These are phyloP conservation scores for Narcine bancroftii DNA, from an alignment of 2,113 vertebrate genomes.

Conservation along the genomic window DNA sequence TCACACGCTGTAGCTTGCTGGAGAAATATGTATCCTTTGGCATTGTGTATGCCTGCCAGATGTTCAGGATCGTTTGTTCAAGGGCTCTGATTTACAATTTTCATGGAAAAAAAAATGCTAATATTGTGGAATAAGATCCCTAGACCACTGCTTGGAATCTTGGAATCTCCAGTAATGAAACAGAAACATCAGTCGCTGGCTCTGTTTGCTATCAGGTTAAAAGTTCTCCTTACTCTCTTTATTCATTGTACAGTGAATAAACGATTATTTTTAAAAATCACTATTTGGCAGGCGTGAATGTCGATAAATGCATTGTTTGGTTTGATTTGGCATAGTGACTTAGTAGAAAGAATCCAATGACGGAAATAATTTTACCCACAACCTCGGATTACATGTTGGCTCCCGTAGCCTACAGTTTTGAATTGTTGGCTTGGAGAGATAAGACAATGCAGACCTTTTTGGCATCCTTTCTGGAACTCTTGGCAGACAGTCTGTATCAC, in stretches of 20 bases:
- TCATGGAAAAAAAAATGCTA: background rate
- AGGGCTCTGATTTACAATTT: background rate
- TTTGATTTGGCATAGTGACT: background rate
- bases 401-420: conserved; percentile 19
- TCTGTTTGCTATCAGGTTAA: background rate
- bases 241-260: background rate
- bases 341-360: conserved; percentile 13
- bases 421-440: conserved; percentile 29
- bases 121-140: background rate
- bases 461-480: background rate
- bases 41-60: background rate
- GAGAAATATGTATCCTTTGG: background rate
- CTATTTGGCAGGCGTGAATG: background rate
- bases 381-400: conserved; percentile 35
- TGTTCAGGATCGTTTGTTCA: background rate
- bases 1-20: background rate
- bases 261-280: background rate
- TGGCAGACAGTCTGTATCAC: background rate
- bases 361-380: conserved; percentile 26
- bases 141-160: background rate
- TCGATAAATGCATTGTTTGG: conserved; percentile 4
- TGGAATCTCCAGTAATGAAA: background rate
- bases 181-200: background rate
- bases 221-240: background rate
- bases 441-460: conserved; percentile 25